phyloP scores from a whole-genome alignment of 1,140 invertebrate species.

The Eriocheir sinensis region DNA sequence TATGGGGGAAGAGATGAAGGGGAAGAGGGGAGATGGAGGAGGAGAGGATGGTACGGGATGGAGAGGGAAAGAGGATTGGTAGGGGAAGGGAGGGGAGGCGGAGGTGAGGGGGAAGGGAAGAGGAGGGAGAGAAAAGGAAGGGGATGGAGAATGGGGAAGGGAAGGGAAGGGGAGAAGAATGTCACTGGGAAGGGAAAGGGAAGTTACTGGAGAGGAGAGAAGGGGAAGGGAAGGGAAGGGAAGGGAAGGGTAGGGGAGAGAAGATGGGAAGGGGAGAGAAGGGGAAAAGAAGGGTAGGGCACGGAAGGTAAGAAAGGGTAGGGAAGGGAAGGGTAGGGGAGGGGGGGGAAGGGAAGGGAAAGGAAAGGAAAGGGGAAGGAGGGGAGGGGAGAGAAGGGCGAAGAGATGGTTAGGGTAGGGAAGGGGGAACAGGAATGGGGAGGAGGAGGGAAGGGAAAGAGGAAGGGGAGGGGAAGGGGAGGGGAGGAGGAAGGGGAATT shows the following conservation, averaged over 20 bases:
- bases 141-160: background rate
- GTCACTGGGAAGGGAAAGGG: too few species aligned
- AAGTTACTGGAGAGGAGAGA: too few species aligned
- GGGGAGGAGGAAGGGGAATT: background rate
- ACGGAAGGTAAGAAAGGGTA: background rate
- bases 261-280: background rate
- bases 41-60: too few species aligned
- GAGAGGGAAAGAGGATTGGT: too few species aligned
- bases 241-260: background rate
- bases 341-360: background rate
- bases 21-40: too few species aligned
- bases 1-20: too few species aligned
- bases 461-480: background rate
- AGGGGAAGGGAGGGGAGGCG: too few species aligned
- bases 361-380: background rate
- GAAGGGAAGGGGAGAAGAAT: background rate
- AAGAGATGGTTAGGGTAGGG: too few species aligned
- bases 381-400: too few species aligned
- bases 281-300: background rate
- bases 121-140: background rate
- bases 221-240: slow-evolving; percentile 3
- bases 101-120: too few species aligned
- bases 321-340: background rate
- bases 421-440: too few species aligned
- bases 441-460: background rate